Evolutionary conservation across 2,797 vertebrate species (phyloP), one percentile per base, ranked within the genome.

Genomic region (Manis crassicaudata): DNA sequence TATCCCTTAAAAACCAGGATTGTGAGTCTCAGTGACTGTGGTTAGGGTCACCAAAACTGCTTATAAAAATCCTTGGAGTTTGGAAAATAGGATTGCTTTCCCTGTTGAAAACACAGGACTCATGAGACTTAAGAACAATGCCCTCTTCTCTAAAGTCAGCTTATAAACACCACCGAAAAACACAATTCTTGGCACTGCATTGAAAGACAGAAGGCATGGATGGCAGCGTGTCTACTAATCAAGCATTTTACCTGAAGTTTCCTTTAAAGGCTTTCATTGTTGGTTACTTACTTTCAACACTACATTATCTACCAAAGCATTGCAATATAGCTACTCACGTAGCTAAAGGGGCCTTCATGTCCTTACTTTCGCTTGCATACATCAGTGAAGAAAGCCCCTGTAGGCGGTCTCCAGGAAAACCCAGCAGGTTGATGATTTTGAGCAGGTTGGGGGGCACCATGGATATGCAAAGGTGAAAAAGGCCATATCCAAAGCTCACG

Each of bases 341-440:
- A 98, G 99, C 99, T 99, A 99, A 99, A 97, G 99, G 99, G 97
- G 99, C 99, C 99, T 99, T 99, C 99, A 99, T 99, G 99, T 99
- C 99, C 99, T 99, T 99, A 99, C 99, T 99, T 99, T 99, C 99
- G 98, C 99, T 99, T 98, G 99, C 99, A 97, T 99, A 99, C 94
- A 99, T 98, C 98, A 99, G 99, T 90, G 99, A 99, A 90, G 99
- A 99, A 98, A 99, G 99, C 97, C 99, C 99, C 98, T 99, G 99
- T 76, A 99, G 99, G 70, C 99, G 99, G 98, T 99, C 99, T 98
- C 99, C 99, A 60, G 99, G 99, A 98, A 99, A 99, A 95, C 99
- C 99, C 99, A 99, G 99, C 98, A 99, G 99, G 98, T 99, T 99
- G 99, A 99, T 99, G 94, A 99, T 99, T 99, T 99, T 99, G 98